Conservation (phyloP, 2,888 invertebrate species). For the Drosophila prolongata region DNA sequence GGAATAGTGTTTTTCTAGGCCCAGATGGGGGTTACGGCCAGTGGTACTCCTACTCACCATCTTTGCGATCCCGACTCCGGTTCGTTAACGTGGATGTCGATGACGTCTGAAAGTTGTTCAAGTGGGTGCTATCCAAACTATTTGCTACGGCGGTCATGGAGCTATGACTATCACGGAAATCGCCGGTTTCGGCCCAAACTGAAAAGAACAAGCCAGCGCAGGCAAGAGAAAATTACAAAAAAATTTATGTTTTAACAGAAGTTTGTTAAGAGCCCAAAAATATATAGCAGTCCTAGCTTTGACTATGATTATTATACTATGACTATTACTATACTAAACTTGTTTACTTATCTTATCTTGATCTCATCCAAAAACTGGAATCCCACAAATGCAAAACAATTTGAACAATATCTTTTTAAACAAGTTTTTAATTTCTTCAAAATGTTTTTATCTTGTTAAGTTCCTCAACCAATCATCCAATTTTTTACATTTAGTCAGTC, state of each 20-base stretch:
- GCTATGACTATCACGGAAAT: conserved; percentile 93
- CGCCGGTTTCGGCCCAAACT: conserved; percentile 96
- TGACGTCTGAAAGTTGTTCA: conserved; percentile 88
- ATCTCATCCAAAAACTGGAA: too few species aligned
- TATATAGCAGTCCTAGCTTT: not conserved
- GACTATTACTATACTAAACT: too few species aligned
- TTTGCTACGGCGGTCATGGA: conserved; percentile 88
- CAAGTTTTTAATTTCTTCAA: not conserved
- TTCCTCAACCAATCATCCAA: too few species aligned
- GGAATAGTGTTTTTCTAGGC: not conserved
- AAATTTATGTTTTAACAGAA: conserved; percentile 80
- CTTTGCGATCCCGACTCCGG: conserved; percentile 86
- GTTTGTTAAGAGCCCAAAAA: conserved; percentile 38
- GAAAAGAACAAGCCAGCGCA: conserved; percentile 85
- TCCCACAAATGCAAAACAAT: too few species aligned
- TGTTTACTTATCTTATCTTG: too few species aligned
- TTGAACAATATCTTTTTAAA: too few species aligned
- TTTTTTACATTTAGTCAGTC: too few species aligned
- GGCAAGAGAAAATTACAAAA: conserved; percentile 61
- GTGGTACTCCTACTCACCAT: conserved; percentile 85
- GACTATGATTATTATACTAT: too few species aligned
- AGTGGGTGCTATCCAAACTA: conserved; percentile 88
- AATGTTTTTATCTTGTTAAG: too few species aligned
- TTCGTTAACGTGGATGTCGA: conserved; percentile 88
- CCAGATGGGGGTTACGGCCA: conserved; percentile 2